Evolutionary conservation across 2,888 invertebrate genomes (phyloP), one percentile per base, ranked within the genome.

Genomic region (Apantesis nais): DNA sequence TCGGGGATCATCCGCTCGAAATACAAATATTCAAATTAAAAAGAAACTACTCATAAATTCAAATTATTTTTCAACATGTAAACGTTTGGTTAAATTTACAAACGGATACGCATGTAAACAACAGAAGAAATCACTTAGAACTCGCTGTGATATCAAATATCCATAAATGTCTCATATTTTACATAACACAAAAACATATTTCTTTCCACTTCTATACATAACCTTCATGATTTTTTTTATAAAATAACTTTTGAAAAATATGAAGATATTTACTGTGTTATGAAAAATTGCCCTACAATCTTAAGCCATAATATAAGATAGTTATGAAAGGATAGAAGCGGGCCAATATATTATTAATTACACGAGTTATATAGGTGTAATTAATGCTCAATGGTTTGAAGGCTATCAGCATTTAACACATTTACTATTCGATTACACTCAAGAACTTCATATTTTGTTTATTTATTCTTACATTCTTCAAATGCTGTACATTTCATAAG

Each of bases 341-440:
- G 73, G 69, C 64, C 73, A 74, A 66, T 75, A 73, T 75, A 71
- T 68, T 75, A 77, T 72, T 76, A 73, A 74, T 76, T 44, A 70
- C 62, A 68, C 34, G 62, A 74, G 63, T 76, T 73, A 77, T 74
- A 74, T 37, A 65, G 67, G 58, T 67, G 73, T 68, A 76, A 72
- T 67, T 63, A 52, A 69, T 62, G 73, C 37, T 16, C 44, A 22
- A 31, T 64, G 41, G 41, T 25, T 25, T 25, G 2, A 12, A 62
- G n/a, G 16, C 8, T 41, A 44, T 48, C 48, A 8, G 22, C 22
- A 2, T 48, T 11, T 11, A 52, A 52, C n/a, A 52, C 48, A 52
- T 52, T 52, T n/a, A 9, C n/a, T 52, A 52, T n/a, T 52, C 3
- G 22, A 22, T 48, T 22, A 44, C 3, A 44, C 4, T 44, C 16